phyloP scores from a whole-genome alignment of 2,888 invertebrate genomes.

The Pardosa pseudoannulata region DNA sequence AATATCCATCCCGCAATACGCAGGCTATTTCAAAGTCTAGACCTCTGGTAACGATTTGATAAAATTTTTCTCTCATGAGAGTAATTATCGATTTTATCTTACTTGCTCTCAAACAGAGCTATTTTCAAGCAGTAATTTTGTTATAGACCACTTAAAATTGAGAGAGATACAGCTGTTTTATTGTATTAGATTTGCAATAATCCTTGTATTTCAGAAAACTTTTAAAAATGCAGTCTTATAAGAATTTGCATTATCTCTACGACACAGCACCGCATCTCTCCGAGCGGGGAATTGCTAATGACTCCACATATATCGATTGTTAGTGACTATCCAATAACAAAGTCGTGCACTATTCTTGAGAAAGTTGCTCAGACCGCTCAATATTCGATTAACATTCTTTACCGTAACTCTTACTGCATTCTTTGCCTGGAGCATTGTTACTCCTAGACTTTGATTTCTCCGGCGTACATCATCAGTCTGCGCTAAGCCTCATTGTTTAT shows the following conservation, averaged over 20 bases:
- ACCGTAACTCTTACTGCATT: conserved; percentile 14
- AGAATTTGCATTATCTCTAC: not conserved
- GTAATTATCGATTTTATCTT: too few species aligned
- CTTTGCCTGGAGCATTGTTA: conserved; percentile 2
- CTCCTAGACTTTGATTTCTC: not conserved
- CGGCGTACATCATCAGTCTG: not conserved
- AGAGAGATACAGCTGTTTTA: too few species aligned
- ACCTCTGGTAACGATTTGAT: too few species aligned
- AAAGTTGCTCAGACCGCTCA: conserved; percentile 11
- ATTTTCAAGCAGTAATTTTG: too few species aligned
- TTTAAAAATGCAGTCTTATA: too few species aligned
- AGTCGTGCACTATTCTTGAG: conserved; percentile 8
- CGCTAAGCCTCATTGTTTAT: not conserved
- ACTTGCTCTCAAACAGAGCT: too few species aligned
- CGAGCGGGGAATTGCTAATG: conserved; percentile 37
- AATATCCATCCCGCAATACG: too few species aligned
- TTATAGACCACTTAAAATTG: too few species aligned
- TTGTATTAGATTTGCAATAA: too few species aligned
- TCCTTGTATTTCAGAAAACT: too few species aligned
- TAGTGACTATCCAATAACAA: conserved; percentile 22
- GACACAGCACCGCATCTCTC: conserved; percentile 12
- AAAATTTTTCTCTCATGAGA: too few species aligned
- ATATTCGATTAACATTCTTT: conserved; percentile 37
- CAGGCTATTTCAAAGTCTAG: too few species aligned
- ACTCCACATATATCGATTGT: conserved; percentile 34